These are phyloP conservation scores for Brachionus rubens DNA, from an alignment of 1,140 invertebrate genomes.

Conservation along the genomic window DNA sequence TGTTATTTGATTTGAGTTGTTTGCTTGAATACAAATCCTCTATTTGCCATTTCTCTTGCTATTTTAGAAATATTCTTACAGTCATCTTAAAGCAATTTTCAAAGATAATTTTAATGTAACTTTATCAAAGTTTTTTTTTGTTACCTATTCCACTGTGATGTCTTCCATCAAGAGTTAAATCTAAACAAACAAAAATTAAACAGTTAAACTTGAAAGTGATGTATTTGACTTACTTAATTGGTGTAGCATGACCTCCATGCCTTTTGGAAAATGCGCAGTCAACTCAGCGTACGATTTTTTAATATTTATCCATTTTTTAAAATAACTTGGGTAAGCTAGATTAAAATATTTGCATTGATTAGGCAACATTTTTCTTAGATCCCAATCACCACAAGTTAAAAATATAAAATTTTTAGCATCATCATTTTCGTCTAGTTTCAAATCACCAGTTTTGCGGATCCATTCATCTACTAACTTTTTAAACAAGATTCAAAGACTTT, in stretches of 20 bases:
- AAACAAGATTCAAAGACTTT: neutral
- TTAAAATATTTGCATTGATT: slow-evolving; percentile 62
- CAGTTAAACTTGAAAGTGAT: slow-evolving; percentile 41
- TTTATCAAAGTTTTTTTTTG: neutral
- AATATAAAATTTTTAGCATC: slow-evolving; percentile 58
- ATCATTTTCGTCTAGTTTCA: slow-evolving; percentile 48
- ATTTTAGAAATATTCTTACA: slow-evolving; percentile 60
- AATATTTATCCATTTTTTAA: slow-evolving; percentile 66
- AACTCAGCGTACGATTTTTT: slow-evolving; percentile 60
- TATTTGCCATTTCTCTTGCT: slow-evolving; percentile 52
- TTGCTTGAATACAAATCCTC: slow-evolving; percentile 51
- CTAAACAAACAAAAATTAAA: slow-evolving; percentile 3
- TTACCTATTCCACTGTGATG: slow-evolving; percentile 63
- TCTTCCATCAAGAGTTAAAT: slow-evolving; percentile 50
- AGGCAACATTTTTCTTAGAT: slow-evolving; percentile 66
- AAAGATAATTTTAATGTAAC: slow-evolving; percentile 16
- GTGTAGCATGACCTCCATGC: slow-evolving; percentile 57
- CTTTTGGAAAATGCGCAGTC: slow-evolving; percentile 54
- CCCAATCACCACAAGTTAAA: slow-evolving; percentile 69
- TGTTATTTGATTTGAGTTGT: slow-evolving; percentile 38
- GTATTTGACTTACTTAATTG: slow-evolving; percentile 48
- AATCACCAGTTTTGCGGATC: slow-evolving; percentile 57
- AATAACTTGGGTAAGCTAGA: slow-evolving; percentile 61
- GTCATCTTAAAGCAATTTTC: slow-evolving; percentile 55
- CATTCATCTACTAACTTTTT: slow-evolving; percentile 58